Evolutionary conservation across 2,888 invertebrate genomes (phyloP).

Genomic region (Ganaspis brasiliensis): DNA sequence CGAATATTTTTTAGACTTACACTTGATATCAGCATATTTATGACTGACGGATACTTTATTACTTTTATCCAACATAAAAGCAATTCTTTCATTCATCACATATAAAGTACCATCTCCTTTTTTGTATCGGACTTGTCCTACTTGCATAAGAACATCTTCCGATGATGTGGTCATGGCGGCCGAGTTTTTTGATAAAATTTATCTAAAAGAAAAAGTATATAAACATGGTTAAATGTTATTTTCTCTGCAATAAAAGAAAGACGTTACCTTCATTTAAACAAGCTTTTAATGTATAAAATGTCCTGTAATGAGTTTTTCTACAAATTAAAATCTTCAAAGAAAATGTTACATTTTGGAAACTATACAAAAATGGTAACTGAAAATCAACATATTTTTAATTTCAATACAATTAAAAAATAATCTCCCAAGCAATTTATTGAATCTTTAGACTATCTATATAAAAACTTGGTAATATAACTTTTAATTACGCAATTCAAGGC

Average conservation of each 20-base stretch:
- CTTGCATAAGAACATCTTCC: slow-evolving; percentile 97
- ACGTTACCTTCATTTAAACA: too few relatives aligned
- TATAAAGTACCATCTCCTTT: slow-evolving; percentile 98
- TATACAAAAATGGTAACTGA: too few relatives aligned
- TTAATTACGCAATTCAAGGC: slow-evolving; percentile 23
- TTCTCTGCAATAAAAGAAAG: too few relatives aligned
- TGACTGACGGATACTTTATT: slow-evolving; percentile 96
- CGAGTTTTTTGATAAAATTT: slow-evolving; percentile 66
- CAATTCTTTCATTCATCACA: slow-evolving; percentile 96
- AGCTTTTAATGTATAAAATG: too few relatives aligned
- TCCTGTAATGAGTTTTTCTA: too few relatives aligned
- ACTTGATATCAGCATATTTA: slow-evolving; percentile 97
- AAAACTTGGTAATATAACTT: background rate
- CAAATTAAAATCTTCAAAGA: too few relatives aligned
- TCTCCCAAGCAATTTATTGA: too few relatives aligned
- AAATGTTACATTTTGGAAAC: too few relatives aligned
- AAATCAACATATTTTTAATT: background rate
- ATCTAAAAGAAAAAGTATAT: slow-evolving; percentile 61
- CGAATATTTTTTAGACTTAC: slow-evolving; percentile 82
- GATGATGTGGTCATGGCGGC: slow-evolving; percentile 91
- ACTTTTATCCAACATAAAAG: slow-evolving; percentile 97
- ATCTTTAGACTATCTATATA: background rate
- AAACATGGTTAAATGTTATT: background rate
- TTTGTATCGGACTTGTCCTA: slow-evolving; percentile 95
- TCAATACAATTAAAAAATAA: too few relatives aligned